Evolutionary conservation across 1,140 invertebrate genomes (phyloP).

Genomic region (Pissodes strobi): DNA sequence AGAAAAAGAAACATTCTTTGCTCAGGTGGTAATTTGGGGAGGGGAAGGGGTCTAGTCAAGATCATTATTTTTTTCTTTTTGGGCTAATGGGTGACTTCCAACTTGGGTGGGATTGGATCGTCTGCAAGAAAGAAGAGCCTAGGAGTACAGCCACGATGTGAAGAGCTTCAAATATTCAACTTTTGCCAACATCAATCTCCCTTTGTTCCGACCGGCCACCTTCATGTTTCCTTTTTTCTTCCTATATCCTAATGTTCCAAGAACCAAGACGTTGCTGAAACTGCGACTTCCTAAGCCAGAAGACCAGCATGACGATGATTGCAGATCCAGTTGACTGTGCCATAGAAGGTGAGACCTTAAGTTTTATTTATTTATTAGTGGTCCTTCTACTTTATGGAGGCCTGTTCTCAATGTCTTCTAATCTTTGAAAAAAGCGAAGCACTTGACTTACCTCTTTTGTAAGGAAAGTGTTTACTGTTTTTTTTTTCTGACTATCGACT

Average conservation of each 20-base stretch:
- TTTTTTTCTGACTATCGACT: no score
- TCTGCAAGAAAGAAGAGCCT: neutral
- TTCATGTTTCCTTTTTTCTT: no score
- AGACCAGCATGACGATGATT: neutral
- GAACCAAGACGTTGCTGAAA: neutral
- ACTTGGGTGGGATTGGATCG: neutral
- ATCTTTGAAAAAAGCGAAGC: no score
- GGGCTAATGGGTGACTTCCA: neutral
- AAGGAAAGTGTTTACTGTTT: no score
- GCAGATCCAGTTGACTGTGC: no score
- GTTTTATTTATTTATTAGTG: neutral
- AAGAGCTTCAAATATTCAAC: neutral
- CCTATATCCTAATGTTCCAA: no score
- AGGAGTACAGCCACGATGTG: no score
- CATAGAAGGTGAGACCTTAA: neutral
- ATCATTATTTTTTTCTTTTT: constrained; percentile 7
- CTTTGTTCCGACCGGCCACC: neutral
- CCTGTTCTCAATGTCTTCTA: no score
- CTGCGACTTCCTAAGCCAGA: neutral
- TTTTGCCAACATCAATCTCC: neutral
- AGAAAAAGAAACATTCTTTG: constrained; percentile 44
- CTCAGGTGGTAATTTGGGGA: constrained; percentile 2
- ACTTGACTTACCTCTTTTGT: constrained; percentile 21
- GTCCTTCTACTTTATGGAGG: constrained; percentile 5
- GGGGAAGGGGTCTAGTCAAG: neutral